Conservation (phyloP, 2,797 vertebrate genomes). For the Scolopax bukidnonensis region DNA sequence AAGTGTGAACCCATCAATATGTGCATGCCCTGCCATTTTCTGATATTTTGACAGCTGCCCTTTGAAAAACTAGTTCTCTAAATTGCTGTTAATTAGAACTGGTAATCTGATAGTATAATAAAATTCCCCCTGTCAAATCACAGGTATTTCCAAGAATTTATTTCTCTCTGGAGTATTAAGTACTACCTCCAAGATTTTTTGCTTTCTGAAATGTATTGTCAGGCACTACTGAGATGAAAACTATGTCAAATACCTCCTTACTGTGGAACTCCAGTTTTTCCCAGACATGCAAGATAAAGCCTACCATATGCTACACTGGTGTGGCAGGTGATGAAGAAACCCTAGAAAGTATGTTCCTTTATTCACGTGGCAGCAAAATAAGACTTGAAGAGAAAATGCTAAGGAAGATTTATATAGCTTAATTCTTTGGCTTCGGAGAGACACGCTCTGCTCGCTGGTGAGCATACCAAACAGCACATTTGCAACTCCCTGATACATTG, state of each 20-base stretch:
- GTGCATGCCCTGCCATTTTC: constrained; percentile 37
- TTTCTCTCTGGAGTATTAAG: background rate
- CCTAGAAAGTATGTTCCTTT: constrained; percentile 27
- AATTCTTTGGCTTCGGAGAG: constrained; percentile 5
- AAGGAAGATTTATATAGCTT: background rate
- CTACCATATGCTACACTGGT: constrained; percentile 2
- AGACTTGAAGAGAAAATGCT: background rate
- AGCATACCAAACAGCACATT: background rate
- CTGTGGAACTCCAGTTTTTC: background rate
- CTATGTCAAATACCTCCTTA: background rate
- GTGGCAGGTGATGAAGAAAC: background rate
- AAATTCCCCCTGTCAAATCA: background rate
- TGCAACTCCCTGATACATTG: background rate
- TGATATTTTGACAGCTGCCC: constrained; percentile 53
- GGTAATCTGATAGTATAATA: background rate
- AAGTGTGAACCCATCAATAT: constrained; percentile 58
- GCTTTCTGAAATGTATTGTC: background rate
- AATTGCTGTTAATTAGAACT: constrained; percentile 34
- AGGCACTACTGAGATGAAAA: background rate
- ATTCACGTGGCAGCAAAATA: background rate
- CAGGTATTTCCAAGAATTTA: background rate
- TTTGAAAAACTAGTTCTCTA: constrained; percentile 27
- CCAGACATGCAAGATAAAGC: background rate
- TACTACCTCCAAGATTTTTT: background rate
- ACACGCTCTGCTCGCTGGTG: background rate